Conservation (phyloP, 2,888 invertebrate genomes). For the Epiblema foenella region DNA sequence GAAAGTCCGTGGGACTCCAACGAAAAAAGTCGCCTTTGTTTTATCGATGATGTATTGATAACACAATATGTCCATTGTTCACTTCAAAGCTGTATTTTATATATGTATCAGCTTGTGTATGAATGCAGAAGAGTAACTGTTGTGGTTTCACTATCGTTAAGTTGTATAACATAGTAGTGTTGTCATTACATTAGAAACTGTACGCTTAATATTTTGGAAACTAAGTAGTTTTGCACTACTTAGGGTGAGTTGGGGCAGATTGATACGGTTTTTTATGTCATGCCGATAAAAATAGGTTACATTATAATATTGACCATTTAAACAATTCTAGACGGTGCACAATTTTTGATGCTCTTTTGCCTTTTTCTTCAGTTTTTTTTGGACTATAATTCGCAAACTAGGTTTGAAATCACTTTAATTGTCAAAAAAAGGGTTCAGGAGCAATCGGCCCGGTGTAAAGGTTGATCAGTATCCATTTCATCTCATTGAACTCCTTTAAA, state of each 20-base stretch:
- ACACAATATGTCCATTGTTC: slow-evolving; percentile 40
- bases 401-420: too few relatives aligned
- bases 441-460: too few relatives aligned
- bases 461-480: background rate
- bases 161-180: too few relatives aligned
- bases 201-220: too few relatives aligned
- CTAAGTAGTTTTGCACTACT: too few relatives aligned
- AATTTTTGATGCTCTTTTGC: background rate
- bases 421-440: too few relatives aligned
- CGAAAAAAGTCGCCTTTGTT: slow-evolving; percentile 58
- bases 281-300: too few relatives aligned
- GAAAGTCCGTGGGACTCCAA: slow-evolving; percentile 67
- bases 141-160: slow-evolving; percentile 24
- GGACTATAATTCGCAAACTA: too few relatives aligned
- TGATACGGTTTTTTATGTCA: too few relatives aligned
- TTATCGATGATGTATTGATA: slow-evolving; percentile 48
- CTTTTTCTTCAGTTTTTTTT: background rate
- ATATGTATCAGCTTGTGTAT: slow-evolving; percentile 22
- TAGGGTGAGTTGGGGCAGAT: too few relatives aligned
- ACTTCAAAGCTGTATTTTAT: slow-evolving; percentile 30
- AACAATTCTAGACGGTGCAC: background rate
- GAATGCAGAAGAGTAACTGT: slow-evolving; percentile 1
- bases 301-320: too few relatives aligned
- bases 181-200: too few relatives aligned
- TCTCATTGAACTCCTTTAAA: background rate